Conservation (phyloP, 1,140 invertebrate species). For the Eubasilissa regina region DNA sequence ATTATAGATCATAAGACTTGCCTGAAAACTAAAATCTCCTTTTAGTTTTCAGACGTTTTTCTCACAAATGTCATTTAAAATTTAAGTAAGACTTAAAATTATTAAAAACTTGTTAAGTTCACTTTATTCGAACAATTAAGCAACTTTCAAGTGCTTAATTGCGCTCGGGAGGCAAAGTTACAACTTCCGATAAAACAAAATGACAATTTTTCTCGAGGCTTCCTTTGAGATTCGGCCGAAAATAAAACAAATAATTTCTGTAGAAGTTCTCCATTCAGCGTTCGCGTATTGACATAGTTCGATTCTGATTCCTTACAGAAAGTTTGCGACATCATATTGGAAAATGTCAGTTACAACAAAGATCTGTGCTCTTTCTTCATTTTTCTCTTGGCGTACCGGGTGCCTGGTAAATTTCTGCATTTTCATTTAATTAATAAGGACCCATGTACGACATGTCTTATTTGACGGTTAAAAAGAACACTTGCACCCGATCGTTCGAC, state of each 20-base stretch:
- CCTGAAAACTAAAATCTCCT: no score
- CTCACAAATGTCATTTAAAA: no score
- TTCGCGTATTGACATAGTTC: slow-evolving; percentile 11
- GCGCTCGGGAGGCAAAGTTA: slow-evolving; percentile 15
- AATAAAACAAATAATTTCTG: slow-evolving; percentile 9
- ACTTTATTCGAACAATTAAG: not conserved
- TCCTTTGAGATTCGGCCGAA: not conserved
- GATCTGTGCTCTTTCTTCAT: no score
- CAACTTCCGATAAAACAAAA: not conserved
- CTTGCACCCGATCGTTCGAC: no score
- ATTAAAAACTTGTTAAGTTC: slow-evolving; percentile 17
- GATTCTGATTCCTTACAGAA: slow-evolving; percentile 11
- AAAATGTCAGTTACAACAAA: slow-evolving; percentile 26
- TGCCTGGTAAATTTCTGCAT: no score
- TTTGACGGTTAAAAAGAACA: no score
- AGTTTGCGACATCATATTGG: slow-evolving; percentile 35
- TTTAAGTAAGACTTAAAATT: not conserved
- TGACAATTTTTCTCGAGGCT: slow-evolving; percentile 11
- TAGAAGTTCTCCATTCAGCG: slow-evolving; percentile 13
- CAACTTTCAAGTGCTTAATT: slow-evolving; percentile 33
- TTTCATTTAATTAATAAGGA: no score
- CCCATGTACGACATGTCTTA: no score
- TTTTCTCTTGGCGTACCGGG: no score
- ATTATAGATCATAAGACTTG: no score
- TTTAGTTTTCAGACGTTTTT: no score